Conservation (phyloP, 2,113 vertebrate species). For the Saccopteryx bilineata region DNA sequence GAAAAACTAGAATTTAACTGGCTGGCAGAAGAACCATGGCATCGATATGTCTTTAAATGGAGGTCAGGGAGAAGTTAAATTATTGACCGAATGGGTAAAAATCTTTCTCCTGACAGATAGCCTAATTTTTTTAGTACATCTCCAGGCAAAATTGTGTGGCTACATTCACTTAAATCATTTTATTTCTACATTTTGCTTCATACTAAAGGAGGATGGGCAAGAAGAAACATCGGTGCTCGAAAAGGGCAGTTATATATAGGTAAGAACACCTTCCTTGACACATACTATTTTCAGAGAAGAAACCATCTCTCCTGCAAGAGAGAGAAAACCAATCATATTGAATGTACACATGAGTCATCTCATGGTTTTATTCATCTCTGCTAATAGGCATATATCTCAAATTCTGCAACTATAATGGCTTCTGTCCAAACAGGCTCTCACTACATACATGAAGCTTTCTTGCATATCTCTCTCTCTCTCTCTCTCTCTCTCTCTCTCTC, state of each 20-base stretch:
- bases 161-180: constrained; percentile 62
- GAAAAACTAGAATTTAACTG: constrained; percentile 56
- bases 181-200: constrained; percentile 58
- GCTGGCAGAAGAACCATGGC: constrained; percentile 38
- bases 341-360: background rate
- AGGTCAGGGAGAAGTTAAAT: constrained; percentile 69
- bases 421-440: background rate
- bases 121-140: constrained; percentile 70
- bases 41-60: constrained; percentile 66
- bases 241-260: background rate
- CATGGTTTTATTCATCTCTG: constrained; percentile 30
- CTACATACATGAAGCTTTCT: background rate
- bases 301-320: background rate
- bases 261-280: background rate
- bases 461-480: background rate
- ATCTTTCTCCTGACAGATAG: constrained; percentile 54
- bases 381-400: background rate
- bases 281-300: background rate
- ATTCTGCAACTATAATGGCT: background rate
- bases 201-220: background rate
- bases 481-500: no score
- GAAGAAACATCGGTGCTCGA: background rate
- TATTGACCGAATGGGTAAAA: constrained; percentile 54
- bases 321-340: constrained; percentile 8
- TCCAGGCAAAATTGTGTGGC: background rate